phyloP scores from a whole-genome alignment of 2,113 vertebrate genomes.

The Proterorhinus semilunaris region DNA sequence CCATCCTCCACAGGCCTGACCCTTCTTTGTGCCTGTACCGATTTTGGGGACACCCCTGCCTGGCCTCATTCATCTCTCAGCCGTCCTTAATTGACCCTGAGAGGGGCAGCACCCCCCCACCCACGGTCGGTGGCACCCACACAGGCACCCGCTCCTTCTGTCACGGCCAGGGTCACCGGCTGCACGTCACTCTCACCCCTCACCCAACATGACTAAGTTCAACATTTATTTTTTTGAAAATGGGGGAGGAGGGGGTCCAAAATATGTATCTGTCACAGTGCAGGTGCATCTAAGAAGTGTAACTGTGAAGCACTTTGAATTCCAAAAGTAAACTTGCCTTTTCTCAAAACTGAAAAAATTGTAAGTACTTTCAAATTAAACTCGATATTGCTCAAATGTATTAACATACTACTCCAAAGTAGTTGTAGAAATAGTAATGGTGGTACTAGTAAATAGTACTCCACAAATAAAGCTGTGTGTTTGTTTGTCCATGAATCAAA shows the following conservation, averaged over 20 bases:
- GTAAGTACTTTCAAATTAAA: too few species aligned
- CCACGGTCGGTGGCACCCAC: neutral
- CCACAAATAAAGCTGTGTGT: neutral
- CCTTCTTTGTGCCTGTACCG: slow-evolving; percentile 34
- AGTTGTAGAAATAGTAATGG: neutral
- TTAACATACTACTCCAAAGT: neutral
- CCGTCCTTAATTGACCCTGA: slow-evolving; percentile 35
- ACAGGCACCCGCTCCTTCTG: slow-evolving; percentile 34
- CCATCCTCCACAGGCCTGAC: slow-evolving; percentile 21
- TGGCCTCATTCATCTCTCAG: slow-evolving; percentile 60
- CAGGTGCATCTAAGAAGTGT: neutral
- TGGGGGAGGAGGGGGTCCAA: neutral
- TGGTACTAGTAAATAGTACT: neutral
- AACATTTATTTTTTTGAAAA: neutral
- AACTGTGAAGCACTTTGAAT: neutral
- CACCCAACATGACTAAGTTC: slow-evolving; percentile 15
- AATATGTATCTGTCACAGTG: neutral
- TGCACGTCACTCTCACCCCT: slow-evolving; percentile 41
- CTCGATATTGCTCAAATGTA: neutral
- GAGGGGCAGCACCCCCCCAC: slow-evolving; percentile 25
- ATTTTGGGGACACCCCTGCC: slow-evolving; percentile 24
- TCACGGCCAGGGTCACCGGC: slow-evolving; percentile 62
- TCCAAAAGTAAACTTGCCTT: too few species aligned
- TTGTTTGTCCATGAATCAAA: neutral
- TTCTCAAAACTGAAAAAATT: too few species aligned